phyloP scores from a whole-genome alignment of 2,888 invertebrate genomes.

The Euplexia lucipara region DNA sequence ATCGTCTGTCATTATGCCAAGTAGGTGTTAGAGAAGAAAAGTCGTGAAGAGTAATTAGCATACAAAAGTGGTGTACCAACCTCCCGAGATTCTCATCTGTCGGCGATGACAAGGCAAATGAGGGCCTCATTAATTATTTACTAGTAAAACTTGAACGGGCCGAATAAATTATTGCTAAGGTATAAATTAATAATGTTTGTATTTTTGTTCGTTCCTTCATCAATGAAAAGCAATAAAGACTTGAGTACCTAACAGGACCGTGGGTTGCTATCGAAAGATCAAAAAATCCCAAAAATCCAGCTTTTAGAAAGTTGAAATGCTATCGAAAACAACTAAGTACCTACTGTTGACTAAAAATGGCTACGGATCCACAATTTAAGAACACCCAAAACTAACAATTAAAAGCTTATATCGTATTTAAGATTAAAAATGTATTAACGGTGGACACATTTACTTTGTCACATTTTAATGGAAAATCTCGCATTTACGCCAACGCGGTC shows the following conservation, averaged over 20 bases:
- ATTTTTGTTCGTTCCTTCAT: slow-evolving; percentile 9
- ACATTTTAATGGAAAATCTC: slow-evolving; percentile 49
- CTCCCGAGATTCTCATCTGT: slow-evolving; percentile 62
- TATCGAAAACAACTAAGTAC: slow-evolving; percentile 16
- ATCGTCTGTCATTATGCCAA: slow-evolving; percentile 65
- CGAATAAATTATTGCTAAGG: slow-evolving; percentile 63
- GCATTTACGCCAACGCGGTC: slow-evolving; percentile 39
- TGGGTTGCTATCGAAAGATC: not conserved
- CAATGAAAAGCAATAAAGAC: not conserved
- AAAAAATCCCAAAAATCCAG: slow-evolving; percentile 14
- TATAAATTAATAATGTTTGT: slow-evolving; percentile 57
- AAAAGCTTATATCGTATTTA: slow-evolving; percentile 11
- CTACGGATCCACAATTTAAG: slow-evolving; percentile 3
- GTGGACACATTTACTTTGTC: slow-evolving; percentile 43
- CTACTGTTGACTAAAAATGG: slow-evolving; percentile 6
- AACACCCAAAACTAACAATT: slow-evolving; percentile 20
- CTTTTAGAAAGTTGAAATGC: slow-evolving; percentile 8
- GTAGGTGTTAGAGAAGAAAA: slow-evolving; percentile 65
- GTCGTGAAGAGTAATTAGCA: slow-evolving; percentile 76
- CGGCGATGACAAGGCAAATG: slow-evolving; percentile 70
- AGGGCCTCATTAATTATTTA: slow-evolving; percentile 78
- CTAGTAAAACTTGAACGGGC: slow-evolving; percentile 61
- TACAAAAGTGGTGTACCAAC: slow-evolving; percentile 79
- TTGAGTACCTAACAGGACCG: not conserved
- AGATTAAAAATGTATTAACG: slow-evolving; percentile 49